Base-by-base conservation (phyloP, 2,888 invertebrate genomes). In the Therioaphis trifolii region DNA sequence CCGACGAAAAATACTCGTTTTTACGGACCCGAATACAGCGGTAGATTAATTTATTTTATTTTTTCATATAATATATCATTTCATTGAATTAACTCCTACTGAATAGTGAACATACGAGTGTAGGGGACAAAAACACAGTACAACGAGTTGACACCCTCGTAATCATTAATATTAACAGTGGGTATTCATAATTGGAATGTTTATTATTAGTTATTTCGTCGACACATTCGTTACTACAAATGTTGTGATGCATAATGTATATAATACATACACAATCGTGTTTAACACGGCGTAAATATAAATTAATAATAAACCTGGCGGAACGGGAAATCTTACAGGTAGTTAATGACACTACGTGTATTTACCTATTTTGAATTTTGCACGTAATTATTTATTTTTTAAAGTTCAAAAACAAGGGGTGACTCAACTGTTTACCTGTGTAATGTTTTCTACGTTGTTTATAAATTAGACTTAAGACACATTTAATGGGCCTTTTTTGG, bases 41-140 rank as follows among this genome's bases (percentile, higher is more conserved):
- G 11, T 24, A 40, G 27, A 69, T 69, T 79, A 79, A 79, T 79
- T 79, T 79, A 79, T 79, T 79, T 79, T 69, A 43, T 69, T 69
- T 55, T 79, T 55, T 24, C 68, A 24, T 46, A 7, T 24, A 55
- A 55, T 79, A 79, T 68, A 69, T 79, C 78, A 69, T 69, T 69
- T 40, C 27, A 55, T 55, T 43, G 55, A 68, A 78, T 68, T 52
- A 40, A 78, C 68, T 78, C 35, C 66, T 68, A 40, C 78, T 24
- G 68, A 21, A 49, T 35, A 35, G 78, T 55, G 78, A 5, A 68
- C 77, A 66, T n/a, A n/a, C n/a, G n/a, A n/a, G n/a, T n/a, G n/a
- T n/a, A n/a, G n/a, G n/a, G n/a, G n/a, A n/a, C n/a, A n/a, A n/a
- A n/a, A 29, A 77, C 35, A 49, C 49, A 49, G 18, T 27, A 24